A percentile compares a stretch with the other conserved stretches of the same genome.
phyloP scores from a whole-genome alignment of 2,113 vertebrate species.

The Nyctibius bracteatus region DNA sequence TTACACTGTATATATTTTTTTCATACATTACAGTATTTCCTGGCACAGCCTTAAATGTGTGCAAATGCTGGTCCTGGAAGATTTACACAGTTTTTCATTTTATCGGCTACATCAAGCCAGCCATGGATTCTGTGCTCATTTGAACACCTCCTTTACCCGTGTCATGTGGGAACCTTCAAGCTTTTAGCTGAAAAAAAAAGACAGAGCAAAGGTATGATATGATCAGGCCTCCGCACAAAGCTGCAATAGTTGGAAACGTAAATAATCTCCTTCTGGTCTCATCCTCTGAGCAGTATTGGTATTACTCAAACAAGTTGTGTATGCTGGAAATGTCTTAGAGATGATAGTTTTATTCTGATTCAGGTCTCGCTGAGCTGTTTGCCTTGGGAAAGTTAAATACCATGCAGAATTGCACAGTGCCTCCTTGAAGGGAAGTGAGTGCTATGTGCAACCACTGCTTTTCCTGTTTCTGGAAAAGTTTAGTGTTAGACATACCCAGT shows the following conservation, averaged over 20 bases:
- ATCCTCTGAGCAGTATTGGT: neutral
- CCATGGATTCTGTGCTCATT: neutral
- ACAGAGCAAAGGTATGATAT: neutral
- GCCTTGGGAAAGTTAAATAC: neutral
- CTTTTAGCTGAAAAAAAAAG: neutral
- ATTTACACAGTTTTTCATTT: neutral
- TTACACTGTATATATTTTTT: neutral
- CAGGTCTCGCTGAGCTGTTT: neutral
- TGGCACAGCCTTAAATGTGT: neutral
- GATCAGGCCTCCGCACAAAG: neutral
- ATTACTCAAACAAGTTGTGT: neutral
- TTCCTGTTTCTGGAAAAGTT: neutral
- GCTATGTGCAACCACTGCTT: neutral
- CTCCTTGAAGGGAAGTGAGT: neutral
- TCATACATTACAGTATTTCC: neutral
- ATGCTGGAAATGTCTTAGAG: neutral
- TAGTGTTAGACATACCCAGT: neutral
- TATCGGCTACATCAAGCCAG: neutral
- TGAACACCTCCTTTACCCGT: neutral
- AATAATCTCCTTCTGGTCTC: neutral
- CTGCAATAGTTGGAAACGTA: neutral
- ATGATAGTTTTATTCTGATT: neutral
- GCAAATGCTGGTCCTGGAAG: neutral
- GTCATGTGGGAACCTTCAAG: neutral
- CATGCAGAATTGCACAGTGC: fast-evolving